These are phyloP conservation scores for Lanius collurio DNA, from an alignment of 2,113 vertebrate genomes.

Conservation along the genomic window DNA sequence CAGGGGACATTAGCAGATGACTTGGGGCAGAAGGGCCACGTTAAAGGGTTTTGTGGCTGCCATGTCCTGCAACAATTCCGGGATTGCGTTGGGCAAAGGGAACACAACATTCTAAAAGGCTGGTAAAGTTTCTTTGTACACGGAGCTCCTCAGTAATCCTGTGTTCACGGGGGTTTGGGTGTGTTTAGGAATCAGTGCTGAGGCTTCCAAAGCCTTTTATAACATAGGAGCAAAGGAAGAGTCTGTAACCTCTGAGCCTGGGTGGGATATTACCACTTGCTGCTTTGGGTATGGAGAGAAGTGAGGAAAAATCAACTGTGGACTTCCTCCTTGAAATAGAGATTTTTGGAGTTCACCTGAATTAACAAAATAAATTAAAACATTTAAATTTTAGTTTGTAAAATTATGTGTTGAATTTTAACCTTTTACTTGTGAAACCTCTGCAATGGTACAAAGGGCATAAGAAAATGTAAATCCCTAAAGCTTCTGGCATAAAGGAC, in stretches of 20 bases:
- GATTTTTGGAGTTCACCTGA: too few relatives aligned
- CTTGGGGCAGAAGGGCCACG: neutral
- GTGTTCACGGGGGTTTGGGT: neutral
- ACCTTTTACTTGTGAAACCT: too few relatives aligned
- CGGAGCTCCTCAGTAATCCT: neutral
- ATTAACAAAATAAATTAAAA: too few relatives aligned
- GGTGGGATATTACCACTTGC: neutral
- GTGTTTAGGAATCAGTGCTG: neutral
- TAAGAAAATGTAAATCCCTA: too few relatives aligned
- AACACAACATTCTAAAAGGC: neutral
- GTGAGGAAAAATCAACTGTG: neutral
- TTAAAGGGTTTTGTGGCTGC: neutral
- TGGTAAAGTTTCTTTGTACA: neutral
- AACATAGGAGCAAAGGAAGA: neutral
- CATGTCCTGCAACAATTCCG: neutral
- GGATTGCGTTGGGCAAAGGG: neutral
- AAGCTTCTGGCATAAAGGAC: too few relatives aligned
- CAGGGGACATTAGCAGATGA: slow-evolving; percentile 34
- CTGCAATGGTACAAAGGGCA: too few relatives aligned
- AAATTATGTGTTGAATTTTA: too few relatives aligned
- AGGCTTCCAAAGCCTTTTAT: neutral
- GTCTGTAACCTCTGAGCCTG: neutral
- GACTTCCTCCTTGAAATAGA: neutral
- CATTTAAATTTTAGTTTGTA: too few relatives aligned
- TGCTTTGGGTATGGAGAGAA: neutral